Conservation (phyloP, 2,888 invertebrate genomes). For the Eristalis intricaria region DNA sequence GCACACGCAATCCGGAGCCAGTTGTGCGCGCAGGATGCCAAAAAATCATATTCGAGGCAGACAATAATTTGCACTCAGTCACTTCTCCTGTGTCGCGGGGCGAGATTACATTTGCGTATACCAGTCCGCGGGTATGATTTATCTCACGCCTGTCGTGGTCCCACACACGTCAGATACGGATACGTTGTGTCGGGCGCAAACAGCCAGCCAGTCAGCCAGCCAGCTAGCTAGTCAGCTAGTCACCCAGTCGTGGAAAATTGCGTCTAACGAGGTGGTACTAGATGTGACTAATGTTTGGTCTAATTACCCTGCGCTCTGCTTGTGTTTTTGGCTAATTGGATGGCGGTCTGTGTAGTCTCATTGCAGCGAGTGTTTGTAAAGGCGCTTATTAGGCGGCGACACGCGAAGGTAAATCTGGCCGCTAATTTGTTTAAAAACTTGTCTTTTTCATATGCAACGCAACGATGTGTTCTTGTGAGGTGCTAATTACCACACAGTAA, state of each 20-base stretch:
- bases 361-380: conserved; percentile 1
- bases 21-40: conserved; percentile 32
- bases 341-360: conserved; percentile 19
- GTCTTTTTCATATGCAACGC: conserved; percentile 13
- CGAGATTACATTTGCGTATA: conserved; percentile 47
- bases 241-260: conserved; percentile 55
- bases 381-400: conserved; percentile 60
- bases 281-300: conserved; percentile 71
- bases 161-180: conserved; percentile 64
- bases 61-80: conserved; percentile 63
- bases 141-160: conserved; percentile 67
- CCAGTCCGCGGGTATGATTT: conserved; percentile 48
- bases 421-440: conserved; percentile 58
- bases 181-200: conserved; percentile 11
- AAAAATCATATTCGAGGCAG: conserved; percentile 56
- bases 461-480: conserved; percentile 12
- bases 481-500: conserved; percentile 54
- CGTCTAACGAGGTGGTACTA: conserved; percentile 67
- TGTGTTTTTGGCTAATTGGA: conserved; percentile 68
- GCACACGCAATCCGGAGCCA: background rate
- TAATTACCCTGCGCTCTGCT: conserved; percentile 64
- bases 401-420: conserved; percentile 60
- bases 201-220: conserved; percentile 30
- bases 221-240: background rate
- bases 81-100: conserved; percentile 18